These are phyloP conservation scores for Clanis bilineata DNA, from an alignment of 2,888 invertebrate species.

Conservation along the genomic window DNA sequence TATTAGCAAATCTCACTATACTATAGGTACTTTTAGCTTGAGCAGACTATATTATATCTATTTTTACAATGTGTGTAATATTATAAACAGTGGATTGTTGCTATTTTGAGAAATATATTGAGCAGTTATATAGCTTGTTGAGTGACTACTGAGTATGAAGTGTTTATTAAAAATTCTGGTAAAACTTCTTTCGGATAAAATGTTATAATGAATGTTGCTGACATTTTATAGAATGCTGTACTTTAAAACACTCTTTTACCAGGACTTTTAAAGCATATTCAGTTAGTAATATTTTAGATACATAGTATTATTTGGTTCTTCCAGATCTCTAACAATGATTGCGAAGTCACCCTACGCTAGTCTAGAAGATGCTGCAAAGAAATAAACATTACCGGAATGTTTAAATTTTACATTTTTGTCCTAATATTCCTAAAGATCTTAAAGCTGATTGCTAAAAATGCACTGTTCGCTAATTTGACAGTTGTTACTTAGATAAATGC, in stretches of 20 bases:
- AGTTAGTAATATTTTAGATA: background rate
- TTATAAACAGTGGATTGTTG: slow-evolving; percentile 29
- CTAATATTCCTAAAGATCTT: slow-evolving; percentile 29
- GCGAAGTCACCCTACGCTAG: slow-evolving; percentile 70
- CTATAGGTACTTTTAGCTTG: too few species aligned
- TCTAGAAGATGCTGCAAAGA: slow-evolving; percentile 60
- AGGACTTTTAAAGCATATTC: background rate
- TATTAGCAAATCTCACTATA: slow-evolving; percentile 28
- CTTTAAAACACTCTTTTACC: background rate
- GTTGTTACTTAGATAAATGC: slow-evolving; percentile 23
- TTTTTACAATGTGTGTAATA: slow-evolving; percentile 23
- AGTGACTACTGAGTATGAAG: slow-evolving; percentile 22
- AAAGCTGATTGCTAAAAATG: slow-evolving; percentile 31
- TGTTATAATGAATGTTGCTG: background rate
- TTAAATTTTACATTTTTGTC: slow-evolving; percentile 18
- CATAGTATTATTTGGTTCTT: slow-evolving; percentile 35
- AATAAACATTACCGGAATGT: slow-evolving; percentile 40
- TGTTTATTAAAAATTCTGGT: slow-evolving; percentile 1
- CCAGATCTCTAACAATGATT: slow-evolving; percentile 73
- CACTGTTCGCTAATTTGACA: slow-evolving; percentile 27
- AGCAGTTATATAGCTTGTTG: slow-evolving; percentile 24
- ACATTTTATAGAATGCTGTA: background rate
- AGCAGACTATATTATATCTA: slow-evolving; percentile 27
- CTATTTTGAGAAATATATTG: slow-evolving; percentile 17
- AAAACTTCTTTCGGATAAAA: background rate